Evolutionary conservation across 2,113 vertebrate genomes (phyloP).

Genomic region (Calypte anna): DNA sequence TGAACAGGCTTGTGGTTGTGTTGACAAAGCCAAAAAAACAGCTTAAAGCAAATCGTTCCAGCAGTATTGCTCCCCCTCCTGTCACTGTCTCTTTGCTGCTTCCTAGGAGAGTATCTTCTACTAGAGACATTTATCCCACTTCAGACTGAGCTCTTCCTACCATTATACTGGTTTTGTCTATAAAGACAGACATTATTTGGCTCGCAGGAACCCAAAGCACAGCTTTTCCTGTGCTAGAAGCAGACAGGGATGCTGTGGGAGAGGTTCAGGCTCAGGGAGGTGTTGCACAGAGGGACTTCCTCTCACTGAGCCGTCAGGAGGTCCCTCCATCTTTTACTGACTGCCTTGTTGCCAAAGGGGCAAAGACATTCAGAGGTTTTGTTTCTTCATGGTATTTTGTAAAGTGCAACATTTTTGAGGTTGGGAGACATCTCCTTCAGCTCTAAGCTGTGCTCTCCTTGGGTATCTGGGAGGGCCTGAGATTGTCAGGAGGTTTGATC

Average conservation of each 20-base stretch:
- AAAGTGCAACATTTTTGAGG: neutral
- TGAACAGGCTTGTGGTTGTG: constrained; percentile 15
- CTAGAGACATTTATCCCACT: neutral
- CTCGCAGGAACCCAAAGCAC: neutral
- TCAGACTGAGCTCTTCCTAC: neutral
- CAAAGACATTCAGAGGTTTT: neutral
- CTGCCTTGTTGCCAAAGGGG: rapidly evolving
- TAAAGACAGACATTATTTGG: neutral
- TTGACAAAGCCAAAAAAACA: constrained; percentile 9
- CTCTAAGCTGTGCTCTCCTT: neutral
- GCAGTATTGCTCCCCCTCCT: neutral
- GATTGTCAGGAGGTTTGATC: neutral
- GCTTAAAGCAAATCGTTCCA: neutral
- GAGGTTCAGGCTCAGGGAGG: neutral
- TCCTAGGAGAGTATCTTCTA: neutral
- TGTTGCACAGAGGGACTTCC: neutral
- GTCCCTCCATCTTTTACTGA: neutral
- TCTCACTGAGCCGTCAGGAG: rapidly evolving
- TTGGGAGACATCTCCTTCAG: neutral
- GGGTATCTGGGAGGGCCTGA: neutral
- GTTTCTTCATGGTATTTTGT: neutral
- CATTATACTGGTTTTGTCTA: neutral
- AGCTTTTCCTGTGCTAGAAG: neutral
- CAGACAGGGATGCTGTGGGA: neutral
- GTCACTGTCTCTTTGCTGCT: constrained; percentile 5